Percentiles rank a stretch among this genome's conserved stretches.
phyloP scores from a whole-genome alignment of 2,113 vertebrate species.

The Chaetura pelagica region DNA sequence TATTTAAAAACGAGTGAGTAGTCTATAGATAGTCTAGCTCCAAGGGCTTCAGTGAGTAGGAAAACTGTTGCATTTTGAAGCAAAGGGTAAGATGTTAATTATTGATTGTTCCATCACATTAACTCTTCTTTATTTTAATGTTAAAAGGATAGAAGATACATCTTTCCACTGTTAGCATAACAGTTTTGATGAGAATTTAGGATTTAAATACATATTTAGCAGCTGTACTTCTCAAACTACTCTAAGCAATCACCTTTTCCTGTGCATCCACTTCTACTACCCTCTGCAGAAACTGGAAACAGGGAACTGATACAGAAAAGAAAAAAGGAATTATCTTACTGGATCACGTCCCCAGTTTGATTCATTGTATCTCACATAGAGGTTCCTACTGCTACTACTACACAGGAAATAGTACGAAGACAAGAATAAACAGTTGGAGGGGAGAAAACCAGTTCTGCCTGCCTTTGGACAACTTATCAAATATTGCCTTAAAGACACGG shows the following conservation, averaged over 20 bases:
- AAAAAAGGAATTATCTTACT: not conserved
- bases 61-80: not conserved
- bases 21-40: not conserved
- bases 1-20: not conserved
- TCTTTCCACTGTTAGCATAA: not conserved
- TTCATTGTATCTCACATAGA: not conserved
- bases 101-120: not conserved
- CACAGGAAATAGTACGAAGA: not conserved
- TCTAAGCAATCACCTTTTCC: not conserved
- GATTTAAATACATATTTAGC: not conserved
- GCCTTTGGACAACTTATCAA: not conserved
- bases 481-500: not conserved
- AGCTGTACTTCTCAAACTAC: not conserved
- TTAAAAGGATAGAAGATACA: not conserved
- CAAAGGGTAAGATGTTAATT: accelerated
- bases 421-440: not conserved
- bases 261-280: not conserved
- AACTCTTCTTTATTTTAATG: not conserved
- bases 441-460: not conserved
- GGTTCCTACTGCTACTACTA: not conserved
- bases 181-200: not conserved
- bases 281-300: not conserved
- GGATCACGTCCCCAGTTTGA: not conserved
- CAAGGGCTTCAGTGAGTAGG: not conserved
- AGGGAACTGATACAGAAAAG: not conserved